phyloP scores from a whole-genome alignment of 1,140 invertebrate species.

The Nautilus pompilius region DNA sequence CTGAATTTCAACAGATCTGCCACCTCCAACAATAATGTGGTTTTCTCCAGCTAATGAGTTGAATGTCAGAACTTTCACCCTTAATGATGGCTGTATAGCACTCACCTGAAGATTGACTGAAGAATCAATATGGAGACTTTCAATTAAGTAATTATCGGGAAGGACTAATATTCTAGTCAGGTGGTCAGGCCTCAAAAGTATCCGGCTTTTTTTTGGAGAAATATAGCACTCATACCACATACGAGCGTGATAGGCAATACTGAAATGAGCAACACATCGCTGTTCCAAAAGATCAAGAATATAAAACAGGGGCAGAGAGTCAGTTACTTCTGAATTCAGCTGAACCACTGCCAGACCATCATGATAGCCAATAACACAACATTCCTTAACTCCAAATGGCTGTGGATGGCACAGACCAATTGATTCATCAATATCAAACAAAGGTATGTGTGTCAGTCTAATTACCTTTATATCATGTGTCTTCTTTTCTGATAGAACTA shows the following conservation, averaged over 20 bases:
- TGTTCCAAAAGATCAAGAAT: constrained; percentile 25
- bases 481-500: constrained; percentile 23
- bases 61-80: constrained; percentile 23
- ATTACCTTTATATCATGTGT: constrained; percentile 13
- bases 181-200: constrained; percentile 34
- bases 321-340: constrained; percentile 29
- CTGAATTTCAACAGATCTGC: constrained; percentile 22
- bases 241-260: constrained; percentile 24
- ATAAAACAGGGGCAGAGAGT: constrained; percentile 30
- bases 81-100: constrained; percentile 17
- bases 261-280: constrained; percentile 30
- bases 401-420: constrained; percentile 20
- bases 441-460: constrained; percentile 22
- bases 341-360: constrained; percentile 25
- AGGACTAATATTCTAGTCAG: constrained; percentile 26
- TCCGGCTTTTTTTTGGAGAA: constrained; percentile 26
- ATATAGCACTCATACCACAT: constrained; percentile 41
- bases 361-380: constrained; percentile 26
- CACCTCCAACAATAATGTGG: constrained; percentile 12
- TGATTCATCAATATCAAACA: constrained; percentile 16
- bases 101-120: constrained; percentile 9
- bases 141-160: constrained; percentile 29
- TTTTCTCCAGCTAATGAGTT: constrained; percentile 26
- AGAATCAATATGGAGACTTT: constrained; percentile 19
- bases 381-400: constrained; percentile 21